These are phyloP conservation scores for Perizoma affinitatum DNA, from an alignment of 2,888 invertebrate species.

Conservation along the genomic window DNA sequence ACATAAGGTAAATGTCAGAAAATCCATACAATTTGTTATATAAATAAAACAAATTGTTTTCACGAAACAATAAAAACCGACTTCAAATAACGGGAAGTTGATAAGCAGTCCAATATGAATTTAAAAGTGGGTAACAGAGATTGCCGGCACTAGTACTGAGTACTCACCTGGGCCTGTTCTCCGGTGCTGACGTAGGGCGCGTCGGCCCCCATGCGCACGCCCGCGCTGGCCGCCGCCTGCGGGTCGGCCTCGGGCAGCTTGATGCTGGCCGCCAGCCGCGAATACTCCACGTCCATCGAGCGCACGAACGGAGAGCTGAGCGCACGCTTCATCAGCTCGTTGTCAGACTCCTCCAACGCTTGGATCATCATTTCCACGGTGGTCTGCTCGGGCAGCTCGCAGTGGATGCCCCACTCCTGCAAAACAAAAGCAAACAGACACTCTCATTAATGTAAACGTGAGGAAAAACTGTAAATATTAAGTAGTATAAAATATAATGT, in stretches of 20 bases:
- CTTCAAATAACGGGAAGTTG: too few relatives aligned
- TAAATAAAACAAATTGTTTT: too few relatives aligned
- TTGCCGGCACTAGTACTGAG: background rate
- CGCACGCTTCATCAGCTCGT: conserved; percentile 89
- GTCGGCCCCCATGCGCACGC: conserved; percentile 51
- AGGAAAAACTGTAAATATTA: too few relatives aligned
- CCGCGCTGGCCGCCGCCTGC: background rate
- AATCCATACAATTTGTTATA: background rate
- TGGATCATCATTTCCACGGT: conserved; percentile 90
- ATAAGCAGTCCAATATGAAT: too few relatives aligned
- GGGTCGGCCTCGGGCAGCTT: conserved; percentile 52
- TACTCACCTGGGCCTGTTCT: background rate
- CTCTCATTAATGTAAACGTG: too few relatives aligned
- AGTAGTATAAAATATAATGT: too few relatives aligned
- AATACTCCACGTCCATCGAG: conserved; percentile 96
- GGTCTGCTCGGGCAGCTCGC: conserved; percentile 91
- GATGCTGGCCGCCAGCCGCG: conserved; percentile 77
- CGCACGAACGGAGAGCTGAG: conserved; percentile 93
- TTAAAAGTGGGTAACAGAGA: too few relatives aligned
- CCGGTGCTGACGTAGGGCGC: conserved; percentile 83
- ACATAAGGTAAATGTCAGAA: background rate
- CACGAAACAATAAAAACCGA: too few relatives aligned
- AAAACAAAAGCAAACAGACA: background rate
- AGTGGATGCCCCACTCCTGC: conserved; percentile 92
- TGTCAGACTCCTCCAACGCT: conserved; percentile 94